phyloP scores from a whole-genome alignment of 2,797 vertebrate species.

The Acrossocheilus fasciatus region DNA sequence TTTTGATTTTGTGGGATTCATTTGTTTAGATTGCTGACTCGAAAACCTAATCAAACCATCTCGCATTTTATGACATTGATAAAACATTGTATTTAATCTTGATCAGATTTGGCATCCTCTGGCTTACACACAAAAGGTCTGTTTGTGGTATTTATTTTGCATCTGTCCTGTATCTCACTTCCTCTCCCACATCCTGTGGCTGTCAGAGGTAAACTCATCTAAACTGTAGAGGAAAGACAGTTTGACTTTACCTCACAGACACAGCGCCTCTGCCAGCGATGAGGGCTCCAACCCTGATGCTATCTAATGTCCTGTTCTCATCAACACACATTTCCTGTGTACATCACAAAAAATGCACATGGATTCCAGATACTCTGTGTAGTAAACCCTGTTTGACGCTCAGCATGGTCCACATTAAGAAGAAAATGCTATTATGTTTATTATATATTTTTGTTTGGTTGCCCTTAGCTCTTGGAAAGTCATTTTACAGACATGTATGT shows the following conservation, averaged over 20 bases:
- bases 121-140: background rate
- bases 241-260: conserved; percentile 33
- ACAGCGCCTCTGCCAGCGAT: conserved; percentile 1
- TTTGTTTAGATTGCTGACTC: background rate
- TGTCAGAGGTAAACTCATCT: conserved; percentile 22
- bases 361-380: background rate
- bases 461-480: background rate
- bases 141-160: conserved; percentile 17
- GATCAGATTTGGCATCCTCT: conserved; percentile 3
- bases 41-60: conserved; percentile 3
- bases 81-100: conserved; percentile 33
- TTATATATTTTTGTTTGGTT: background rate
- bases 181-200: conserved; percentile 39
- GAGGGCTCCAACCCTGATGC: conserved; percentile 35
- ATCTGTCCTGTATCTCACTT: conserved; percentile 32
- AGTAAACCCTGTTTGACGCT: background rate
- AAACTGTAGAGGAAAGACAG: background rate
- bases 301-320: conserved; percentile 18
- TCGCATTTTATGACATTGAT: conserved; percentile 16
- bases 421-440: background rate
- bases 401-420: background rate
- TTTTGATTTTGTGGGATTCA: background rate
- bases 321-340: conserved; percentile 12
- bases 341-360: background rate
- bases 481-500: background rate